Base-by-base conservation (phyloP, 2,888 invertebrate genomes). In the Ennomos quercinarius region DNA sequence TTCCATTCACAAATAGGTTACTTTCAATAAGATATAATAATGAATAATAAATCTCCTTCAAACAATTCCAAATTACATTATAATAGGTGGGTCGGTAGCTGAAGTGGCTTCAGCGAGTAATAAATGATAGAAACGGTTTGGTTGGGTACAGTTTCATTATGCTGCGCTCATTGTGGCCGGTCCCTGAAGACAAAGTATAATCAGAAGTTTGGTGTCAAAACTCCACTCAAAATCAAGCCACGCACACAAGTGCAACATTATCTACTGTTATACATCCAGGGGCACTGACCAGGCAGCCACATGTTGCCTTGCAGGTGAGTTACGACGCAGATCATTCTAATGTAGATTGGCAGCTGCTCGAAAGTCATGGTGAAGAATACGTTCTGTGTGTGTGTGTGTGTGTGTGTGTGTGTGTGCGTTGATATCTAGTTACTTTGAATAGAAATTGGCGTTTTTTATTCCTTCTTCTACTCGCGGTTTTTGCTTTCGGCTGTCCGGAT, bases 121-220 rank as follows among this genome's bases (percentile, higher is more conserved):
- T 81, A 74, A 79, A 75, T 77, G 75, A 79, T 81, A 74, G 72
- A 75, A 74, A 72, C 71, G 76, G 74, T 74, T 69, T 72, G 75
- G 80, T 69, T 72, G 75, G 80, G 80, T 73, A 73, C 78, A 78
- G 75, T 81, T 85, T 84, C 83, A 83, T 84, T 84, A 82, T 78
- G 77, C 72, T 72, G 73, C 76, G 72, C 72, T 81, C 81, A 83
- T 80, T 84, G 81, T 80, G 73, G 70, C 68, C 69, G 63, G 64
- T 78, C 84, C 81, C 85, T 57, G 60, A 78, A 61, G 60, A 51
- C 51, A 11, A 36, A 17, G 41, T n/a, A 27, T 27, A 40, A 40
- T 36, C 36, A 34, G 38, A 5, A 8, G n/a, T 10, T 8, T 53
- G 49, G 58, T 1, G 10, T 11, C 37, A 17, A 41, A 53, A 49